These are phyloP conservation scores for Allolobophora icterica DNA, from an alignment of 2,888 invertebrate genomes.

Conservation along the genomic window DNA sequence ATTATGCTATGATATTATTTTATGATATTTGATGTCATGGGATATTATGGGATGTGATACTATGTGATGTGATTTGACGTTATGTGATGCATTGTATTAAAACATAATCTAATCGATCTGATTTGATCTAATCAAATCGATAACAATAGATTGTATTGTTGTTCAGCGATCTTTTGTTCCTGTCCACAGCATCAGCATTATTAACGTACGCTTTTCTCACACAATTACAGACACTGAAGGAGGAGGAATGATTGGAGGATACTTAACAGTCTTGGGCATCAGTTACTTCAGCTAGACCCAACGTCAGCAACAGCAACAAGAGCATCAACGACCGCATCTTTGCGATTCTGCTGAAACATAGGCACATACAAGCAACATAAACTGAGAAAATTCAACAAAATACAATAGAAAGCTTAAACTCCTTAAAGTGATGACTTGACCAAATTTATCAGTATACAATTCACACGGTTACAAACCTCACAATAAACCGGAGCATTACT, in stretches of 20 bases:
- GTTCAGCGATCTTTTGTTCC: no score
- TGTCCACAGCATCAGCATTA: no score
- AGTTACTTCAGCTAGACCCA: neutral
- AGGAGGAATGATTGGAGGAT: neutral
- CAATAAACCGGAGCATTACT: no score
- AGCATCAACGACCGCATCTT: neutral
- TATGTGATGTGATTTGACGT: neutral
- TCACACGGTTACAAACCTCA: no score
- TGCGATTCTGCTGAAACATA: neutral
- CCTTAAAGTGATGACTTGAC: no score
- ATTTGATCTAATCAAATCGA: neutral
- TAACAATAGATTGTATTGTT: no score
- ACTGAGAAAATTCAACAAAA: no score
- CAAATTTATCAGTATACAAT: no score
- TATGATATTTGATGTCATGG: neutral
- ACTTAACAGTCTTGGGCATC: neutral
- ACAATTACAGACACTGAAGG: neutral
- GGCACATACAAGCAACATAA: neutral
- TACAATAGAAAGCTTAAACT: no score
- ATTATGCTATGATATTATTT: no score
- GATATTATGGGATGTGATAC: neutral
- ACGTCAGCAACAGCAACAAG: neutral
- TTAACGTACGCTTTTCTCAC: no score
- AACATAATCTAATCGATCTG: neutral
- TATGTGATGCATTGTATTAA: neutral